Percentiles rank a stretch among this genome's conserved stretches.
These are phyloP conservation scores for Melipona beecheii DNA, from an alignment of 2,888 invertebrate genomes.

Conservation along the genomic window DNA sequence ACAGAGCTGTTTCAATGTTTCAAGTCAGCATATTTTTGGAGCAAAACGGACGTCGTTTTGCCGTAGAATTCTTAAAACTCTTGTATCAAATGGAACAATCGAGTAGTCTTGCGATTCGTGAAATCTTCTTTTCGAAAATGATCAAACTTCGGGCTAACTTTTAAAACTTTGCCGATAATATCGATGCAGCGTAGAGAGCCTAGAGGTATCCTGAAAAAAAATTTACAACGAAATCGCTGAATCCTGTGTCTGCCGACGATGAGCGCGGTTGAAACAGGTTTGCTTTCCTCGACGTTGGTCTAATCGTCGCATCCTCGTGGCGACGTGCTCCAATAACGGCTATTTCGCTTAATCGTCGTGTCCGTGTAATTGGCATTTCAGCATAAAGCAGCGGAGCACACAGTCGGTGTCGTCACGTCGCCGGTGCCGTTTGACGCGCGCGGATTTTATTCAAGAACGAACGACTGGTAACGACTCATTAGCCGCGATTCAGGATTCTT, in stretches of 20 bases:
- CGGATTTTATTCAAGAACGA: slow-evolving; percentile 62
- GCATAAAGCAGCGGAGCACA: slow-evolving; percentile 30
- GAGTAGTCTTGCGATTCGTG: too few species aligned
- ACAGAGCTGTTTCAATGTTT: too few species aligned
- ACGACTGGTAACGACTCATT: slow-evolving; percentile 68
- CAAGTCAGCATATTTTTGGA: too few species aligned
- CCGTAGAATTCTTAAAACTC: too few species aligned
- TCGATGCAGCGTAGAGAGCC: too few species aligned
- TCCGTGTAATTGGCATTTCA: slow-evolving; percentile 50
- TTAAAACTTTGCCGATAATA: too few species aligned
- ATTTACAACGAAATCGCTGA: neutral
- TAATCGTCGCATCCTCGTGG: slow-evolving; percentile 31
- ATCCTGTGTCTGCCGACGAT: neutral
- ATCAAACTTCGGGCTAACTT: too few species aligned
- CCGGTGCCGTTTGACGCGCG: slow-evolving; percentile 46
- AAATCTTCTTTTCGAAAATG: too few species aligned
- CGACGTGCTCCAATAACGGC: slow-evolving; percentile 45
- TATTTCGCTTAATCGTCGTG: slow-evolving; percentile 60
- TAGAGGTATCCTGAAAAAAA: neutral
- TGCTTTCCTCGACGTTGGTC: slow-evolving; percentile 15
- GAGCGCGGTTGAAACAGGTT: neutral
- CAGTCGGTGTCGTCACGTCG: slow-evolving; percentile 40
- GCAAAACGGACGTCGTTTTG: too few species aligned
- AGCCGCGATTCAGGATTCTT: slow-evolving; percentile 70
- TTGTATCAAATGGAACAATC: too few species aligned